Evolutionary conservation across 2,113 vertebrate genomes (phyloP).

Genomic region (Craseonycteris thonglongyai): DNA sequence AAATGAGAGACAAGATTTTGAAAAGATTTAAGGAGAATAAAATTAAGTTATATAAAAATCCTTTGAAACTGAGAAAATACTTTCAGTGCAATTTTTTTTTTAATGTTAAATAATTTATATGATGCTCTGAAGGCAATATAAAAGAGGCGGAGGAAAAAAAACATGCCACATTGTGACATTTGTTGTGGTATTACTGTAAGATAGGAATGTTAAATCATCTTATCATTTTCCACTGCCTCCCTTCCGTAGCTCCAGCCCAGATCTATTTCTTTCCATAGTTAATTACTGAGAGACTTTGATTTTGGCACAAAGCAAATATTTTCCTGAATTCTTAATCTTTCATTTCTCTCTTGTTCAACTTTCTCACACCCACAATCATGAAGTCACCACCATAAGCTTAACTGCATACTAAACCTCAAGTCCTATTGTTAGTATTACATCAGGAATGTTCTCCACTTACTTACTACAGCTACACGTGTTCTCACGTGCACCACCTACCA

Average conservation of each 20-base stretch:
- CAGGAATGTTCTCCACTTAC: neutral
- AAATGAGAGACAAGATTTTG: neutral
- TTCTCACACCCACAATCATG: slow-evolving; percentile 55
- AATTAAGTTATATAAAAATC: neutral
- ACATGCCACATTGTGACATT: neutral
- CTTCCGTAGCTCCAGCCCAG: neutral
- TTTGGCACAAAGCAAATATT: slow-evolving; percentile 39
- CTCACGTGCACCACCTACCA: slow-evolving; percentile 82
- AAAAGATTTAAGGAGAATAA: neutral
- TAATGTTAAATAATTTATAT: neutral
- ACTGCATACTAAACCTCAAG: neutral
- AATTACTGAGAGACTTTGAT: slow-evolving; percentile 33
- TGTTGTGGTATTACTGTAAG: neutral
- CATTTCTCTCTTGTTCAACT: neutral
- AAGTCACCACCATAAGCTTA: neutral
- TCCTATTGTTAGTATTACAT: rapidly evolving
- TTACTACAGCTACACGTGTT: rapidly evolving
- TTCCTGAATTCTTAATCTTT: slow-evolving; percentile 51
- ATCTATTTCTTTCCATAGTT: slow-evolving; percentile 31
- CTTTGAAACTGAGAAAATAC: neutral
- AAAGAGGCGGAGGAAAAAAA: neutral
- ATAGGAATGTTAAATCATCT: neutral
- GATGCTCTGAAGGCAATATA: neutral
- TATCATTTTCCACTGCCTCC: slow-evolving; percentile 50
- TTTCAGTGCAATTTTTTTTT: neutral